A percentile compares a stretch with the other conserved stretches of the same genome.
phyloP scores from a whole-genome alignment of 1,140 invertebrate species.

The Eulimnadia texana region DNA sequence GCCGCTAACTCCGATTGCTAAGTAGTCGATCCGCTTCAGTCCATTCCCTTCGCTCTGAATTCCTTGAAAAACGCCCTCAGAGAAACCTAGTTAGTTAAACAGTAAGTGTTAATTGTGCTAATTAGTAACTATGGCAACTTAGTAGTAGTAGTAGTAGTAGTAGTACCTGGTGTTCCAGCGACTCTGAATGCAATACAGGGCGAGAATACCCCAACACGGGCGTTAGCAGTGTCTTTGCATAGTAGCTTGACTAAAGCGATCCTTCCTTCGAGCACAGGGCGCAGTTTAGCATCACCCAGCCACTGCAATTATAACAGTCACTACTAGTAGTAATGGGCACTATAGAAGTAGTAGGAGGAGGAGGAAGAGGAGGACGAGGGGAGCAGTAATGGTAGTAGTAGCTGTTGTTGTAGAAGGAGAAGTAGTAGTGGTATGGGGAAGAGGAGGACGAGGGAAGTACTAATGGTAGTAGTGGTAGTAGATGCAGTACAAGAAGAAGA shows the following conservation, averaged over 20 bases:
- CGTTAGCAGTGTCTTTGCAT: conserved; percentile 53
- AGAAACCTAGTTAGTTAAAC: not conserved
- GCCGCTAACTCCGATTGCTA: conserved; percentile 64
- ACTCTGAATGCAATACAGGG: conserved; percentile 71
- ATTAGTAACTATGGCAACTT: too few relatives aligned
- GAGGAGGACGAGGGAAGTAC: too few relatives aligned
- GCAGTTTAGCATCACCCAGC: conserved; percentile 56
- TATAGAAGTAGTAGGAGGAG: too few relatives aligned
- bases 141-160: too few relatives aligned
- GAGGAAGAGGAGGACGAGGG: too few relatives aligned
- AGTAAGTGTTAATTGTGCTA: too few relatives aligned
- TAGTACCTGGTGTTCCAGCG: conserved; percentile 65
- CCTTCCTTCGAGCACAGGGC: conserved; percentile 57
- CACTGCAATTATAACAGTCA: conserved; percentile 42
- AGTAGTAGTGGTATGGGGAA: too few relatives aligned
- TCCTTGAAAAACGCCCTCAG: not conserved
- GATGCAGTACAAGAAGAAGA: too few relatives aligned
- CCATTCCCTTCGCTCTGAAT: conserved; percentile 18
- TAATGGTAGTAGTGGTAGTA: too few relatives aligned
- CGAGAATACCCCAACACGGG: conserved; percentile 41
- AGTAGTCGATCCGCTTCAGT: conserved; percentile 43
- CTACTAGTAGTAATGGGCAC: not conserved
- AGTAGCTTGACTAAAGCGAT: conserved; percentile 59
- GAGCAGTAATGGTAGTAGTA: too few relatives aligned
- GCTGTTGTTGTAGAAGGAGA: too few relatives aligned